These are phyloP conservation scores for Ageneiosus marmoratus DNA, from an alignment of 2,113 vertebrate genomes.

Conservation along the genomic window DNA sequence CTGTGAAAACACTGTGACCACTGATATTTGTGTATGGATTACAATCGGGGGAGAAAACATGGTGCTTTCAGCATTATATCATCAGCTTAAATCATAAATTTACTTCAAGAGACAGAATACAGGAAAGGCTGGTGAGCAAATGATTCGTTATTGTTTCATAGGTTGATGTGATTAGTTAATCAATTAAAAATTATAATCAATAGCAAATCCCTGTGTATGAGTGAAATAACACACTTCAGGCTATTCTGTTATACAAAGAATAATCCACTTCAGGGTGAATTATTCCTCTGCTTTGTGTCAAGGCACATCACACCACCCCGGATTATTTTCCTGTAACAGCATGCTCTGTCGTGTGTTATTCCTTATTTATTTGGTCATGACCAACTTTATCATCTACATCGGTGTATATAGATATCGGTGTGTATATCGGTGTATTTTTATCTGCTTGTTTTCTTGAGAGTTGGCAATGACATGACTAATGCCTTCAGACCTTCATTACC, in stretches of 20 bases:
- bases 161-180: too few relatives aligned
- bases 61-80: conserved; percentile 10
- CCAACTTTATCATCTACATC: conserved; percentile 24
- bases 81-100: neutral
- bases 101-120: neutral
- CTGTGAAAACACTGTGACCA: neutral
- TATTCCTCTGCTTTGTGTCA: neutral
- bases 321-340: neutral
- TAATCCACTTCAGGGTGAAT: neutral
- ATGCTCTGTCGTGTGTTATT: neutral
- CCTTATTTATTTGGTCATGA: conserved; percentile 25
- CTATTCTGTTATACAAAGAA: neutral
- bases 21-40: neutral
- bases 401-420: conserved; percentile 16
- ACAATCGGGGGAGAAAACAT: neutral
- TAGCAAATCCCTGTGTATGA: neutral
- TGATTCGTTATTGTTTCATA: too few relatives aligned
- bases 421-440: too few relatives aligned
- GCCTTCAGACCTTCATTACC: conserved; percentile 38
- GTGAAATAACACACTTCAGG: neutral
- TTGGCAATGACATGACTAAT: conserved; percentile 41
- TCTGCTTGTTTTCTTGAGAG: conserved; percentile 40
- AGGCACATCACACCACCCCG: neutral
- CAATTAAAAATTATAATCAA: too few relatives aligned
- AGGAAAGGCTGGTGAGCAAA: neutral